These are phyloP conservation scores for Sthenelais limicola DNA, from an alignment of 2,888 invertebrate species.

Conservation along the genomic window DNA sequence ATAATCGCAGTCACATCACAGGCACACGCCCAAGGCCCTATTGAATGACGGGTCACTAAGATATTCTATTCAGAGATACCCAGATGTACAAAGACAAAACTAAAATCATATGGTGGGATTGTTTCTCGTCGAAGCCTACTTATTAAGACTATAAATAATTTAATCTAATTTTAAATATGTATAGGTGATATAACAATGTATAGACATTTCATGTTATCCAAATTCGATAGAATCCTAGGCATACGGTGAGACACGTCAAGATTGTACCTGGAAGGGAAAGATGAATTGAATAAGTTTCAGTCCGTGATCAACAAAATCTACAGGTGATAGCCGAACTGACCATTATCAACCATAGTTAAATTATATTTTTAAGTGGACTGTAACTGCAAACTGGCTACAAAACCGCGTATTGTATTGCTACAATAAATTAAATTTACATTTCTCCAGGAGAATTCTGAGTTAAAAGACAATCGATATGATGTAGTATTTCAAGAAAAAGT, in stretches of 20 bases:
- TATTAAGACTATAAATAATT: too few relatives aligned
- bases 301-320: not conserved
- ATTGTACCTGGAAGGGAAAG: constrained; percentile 57
- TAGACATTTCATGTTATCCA: constrained; percentile 49
- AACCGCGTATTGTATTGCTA: not conserved
- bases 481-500: not conserved
- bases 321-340: not conserved
- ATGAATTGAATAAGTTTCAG: not conserved
- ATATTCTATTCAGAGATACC: too few relatives aligned
- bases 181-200: too few relatives aligned
- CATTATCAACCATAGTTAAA: not conserved
- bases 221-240: constrained; percentile 59
- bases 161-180: not conserved
- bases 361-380: not conserved
- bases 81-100: too few relatives aligned
- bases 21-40: too few relatives aligned
- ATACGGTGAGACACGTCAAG: constrained; percentile 56
- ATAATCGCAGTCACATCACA: too few relatives aligned
- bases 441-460: not conserved
- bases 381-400: too few relatives aligned
- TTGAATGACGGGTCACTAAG: too few relatives aligned
- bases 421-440: not conserved
- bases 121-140: too few relatives aligned
- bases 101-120: too few relatives aligned
- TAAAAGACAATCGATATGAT: not conserved